phyloP scores from a whole-genome alignment of 1,140 invertebrate genomes.

The Probaryconus sp. region DNA sequence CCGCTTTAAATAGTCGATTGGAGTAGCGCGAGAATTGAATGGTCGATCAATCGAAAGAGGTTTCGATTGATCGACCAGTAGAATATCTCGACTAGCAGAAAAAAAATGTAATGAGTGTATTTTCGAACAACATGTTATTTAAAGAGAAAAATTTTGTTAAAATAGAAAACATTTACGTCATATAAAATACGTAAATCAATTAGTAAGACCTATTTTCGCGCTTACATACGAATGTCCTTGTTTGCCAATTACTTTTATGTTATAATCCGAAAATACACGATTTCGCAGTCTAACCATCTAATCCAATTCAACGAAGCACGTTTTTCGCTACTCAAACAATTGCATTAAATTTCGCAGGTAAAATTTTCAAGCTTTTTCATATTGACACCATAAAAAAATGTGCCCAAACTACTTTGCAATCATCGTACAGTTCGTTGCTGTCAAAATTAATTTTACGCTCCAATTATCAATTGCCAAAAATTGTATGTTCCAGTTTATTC shows the following conservation, averaged over 20 bases:
- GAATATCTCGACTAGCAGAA: conserved; percentile 45
- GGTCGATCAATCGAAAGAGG: conserved; percentile 27
- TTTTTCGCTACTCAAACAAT: conserved; percentile 13
- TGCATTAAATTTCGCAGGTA: conserved; percentile 20
- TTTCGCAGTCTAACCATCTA: conserved; percentile 3
- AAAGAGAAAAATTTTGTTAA: conserved; percentile 21
- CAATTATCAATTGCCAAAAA: too few relatives aligned
- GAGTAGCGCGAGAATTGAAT: too few relatives aligned
- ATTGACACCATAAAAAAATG: too few relatives aligned
- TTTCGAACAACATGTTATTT: conserved; percentile 46
- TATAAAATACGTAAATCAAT: not conserved
- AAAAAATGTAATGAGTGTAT: conserved; percentile 10
- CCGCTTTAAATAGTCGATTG: too few relatives aligned
- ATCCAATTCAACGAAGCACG: conserved; percentile 9
- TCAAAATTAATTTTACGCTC: too few relatives aligned
- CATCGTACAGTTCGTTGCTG: too few relatives aligned
- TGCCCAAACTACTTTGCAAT: too few relatives aligned
- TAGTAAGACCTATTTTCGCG: not conserved
- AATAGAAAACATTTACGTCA: not conserved
- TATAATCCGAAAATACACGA: conserved; percentile 24
- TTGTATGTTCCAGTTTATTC: too few relatives aligned
- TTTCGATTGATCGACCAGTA: not conserved
- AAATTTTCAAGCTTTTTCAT: too few relatives aligned
- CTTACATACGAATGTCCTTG: not conserved
- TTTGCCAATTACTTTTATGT: conserved; percentile 24